phyloP scores from a whole-genome alignment of 2,113 vertebrate species.

The Fulica atra region DNA sequence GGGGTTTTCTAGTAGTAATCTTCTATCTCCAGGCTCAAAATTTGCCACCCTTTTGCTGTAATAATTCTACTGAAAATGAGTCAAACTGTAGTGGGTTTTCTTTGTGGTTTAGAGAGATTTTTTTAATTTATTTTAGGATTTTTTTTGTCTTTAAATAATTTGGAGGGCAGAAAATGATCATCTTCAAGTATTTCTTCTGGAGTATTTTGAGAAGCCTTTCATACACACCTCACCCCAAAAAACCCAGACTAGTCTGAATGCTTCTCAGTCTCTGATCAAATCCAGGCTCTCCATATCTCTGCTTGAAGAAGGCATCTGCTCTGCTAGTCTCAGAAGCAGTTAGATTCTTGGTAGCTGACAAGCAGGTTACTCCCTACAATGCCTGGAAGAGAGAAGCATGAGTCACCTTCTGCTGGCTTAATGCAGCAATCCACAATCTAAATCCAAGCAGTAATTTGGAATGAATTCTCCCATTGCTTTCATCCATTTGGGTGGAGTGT shows the following conservation, averaged over 20 bases:
- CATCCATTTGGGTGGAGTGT: not conserved
- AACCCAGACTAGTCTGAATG: not conserved
- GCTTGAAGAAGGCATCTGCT: not conserved
- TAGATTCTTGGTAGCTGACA: conserved; percentile 11
- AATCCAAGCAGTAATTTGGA: not conserved
- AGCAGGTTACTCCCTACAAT: conserved; percentile 23
- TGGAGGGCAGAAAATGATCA: not conserved
- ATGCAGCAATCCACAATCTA: not conserved
- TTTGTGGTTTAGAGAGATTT: not conserved
- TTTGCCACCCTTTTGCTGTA: not conserved
- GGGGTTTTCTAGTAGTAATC: not conserved
- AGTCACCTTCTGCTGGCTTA: conserved; percentile 9
- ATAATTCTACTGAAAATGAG: not conserved
- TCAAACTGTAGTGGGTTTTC: not conserved
- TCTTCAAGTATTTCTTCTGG: not conserved
- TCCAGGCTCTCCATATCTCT: not conserved
- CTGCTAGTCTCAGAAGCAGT: not conserved
- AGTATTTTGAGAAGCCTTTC: not conserved
- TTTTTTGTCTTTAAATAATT: not conserved
- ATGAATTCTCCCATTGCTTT: not conserved
- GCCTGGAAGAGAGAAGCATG: conserved; percentile 6
- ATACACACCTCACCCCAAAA: not conserved
- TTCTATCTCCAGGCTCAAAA: not conserved
- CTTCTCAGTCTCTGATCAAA: not conserved
- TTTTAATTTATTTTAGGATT: not conserved